Evolutionary conservation across 2,888 invertebrate genomes (phyloP).

Genomic region (Synanthedon myopaeformis): DNA sequence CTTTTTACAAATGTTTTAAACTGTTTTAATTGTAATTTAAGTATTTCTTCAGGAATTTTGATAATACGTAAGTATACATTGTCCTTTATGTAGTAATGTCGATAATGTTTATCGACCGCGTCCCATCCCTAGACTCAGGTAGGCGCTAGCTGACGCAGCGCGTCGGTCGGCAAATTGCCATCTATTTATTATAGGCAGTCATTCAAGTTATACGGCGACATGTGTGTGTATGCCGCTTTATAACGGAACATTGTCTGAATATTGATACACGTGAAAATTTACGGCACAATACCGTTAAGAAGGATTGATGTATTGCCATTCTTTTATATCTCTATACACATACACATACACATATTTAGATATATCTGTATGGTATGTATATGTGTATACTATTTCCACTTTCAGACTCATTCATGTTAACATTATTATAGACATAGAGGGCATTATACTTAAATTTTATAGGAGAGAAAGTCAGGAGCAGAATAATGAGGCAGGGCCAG

Average conservation of each 20-base stretch:
- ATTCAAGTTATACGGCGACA: constrained; percentile 11
- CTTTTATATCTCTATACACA: neutral
- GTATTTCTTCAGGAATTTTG: too few relatives aligned
- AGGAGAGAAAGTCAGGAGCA: too few relatives aligned
- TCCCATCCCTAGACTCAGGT: constrained; percentile 19
- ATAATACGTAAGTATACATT: too few relatives aligned
- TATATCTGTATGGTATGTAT: too few relatives aligned
- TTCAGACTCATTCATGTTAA: too few relatives aligned
- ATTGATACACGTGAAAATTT: constrained; percentile 7
- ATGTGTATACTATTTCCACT: too few relatives aligned
- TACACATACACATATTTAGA: neutral
- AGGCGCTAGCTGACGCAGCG: constrained; percentile 23
- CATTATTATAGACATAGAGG: too few relatives aligned
- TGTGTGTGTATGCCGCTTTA: constrained; percentile 16
- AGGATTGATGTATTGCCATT: neutral
- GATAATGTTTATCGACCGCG: neutral
- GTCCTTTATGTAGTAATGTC: neutral
- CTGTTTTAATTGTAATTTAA: too few relatives aligned
- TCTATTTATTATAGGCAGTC: constrained; percentile 33
- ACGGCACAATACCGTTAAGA: neutral
- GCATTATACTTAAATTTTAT: too few relatives aligned
- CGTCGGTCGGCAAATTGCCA: constrained; percentile 32
- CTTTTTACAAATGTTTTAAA: too few relatives aligned
- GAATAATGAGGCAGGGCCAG: too few relatives aligned
- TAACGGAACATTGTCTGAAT: constrained; percentile 8